Percentiles rank a stretch among this genome's conserved stretches.
Conservation (phyloP, 2,797 vertebrate genomes). For the Myoxocephalus aenaeus region DNA sequence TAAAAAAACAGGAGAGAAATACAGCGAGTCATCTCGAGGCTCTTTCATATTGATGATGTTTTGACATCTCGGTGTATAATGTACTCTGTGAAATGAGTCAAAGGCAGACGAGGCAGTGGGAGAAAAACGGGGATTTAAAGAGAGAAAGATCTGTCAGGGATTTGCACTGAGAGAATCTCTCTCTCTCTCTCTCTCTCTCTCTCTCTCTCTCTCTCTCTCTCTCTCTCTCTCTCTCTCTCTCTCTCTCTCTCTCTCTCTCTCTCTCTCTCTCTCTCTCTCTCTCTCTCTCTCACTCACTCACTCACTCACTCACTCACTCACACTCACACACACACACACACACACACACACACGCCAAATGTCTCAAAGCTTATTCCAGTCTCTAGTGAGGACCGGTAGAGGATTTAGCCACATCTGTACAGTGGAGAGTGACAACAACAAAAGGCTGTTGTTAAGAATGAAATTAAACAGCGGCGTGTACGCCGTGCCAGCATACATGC, state of each 20-base stretch:
- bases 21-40: slow-evolving; percentile 45
- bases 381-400: slow-evolving; percentile 36
- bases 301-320: background rate
- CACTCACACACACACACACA: no score
- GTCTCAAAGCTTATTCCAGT: slow-evolving; percentile 50
- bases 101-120: slow-evolving; percentile 36
- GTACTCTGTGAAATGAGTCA: slow-evolving; percentile 48
- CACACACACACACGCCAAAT: no score
- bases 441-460: slow-evolving; percentile 43
- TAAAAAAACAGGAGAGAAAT: slow-evolving; percentile 40
- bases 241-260: background rate
- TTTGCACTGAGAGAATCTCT: slow-evolving; percentile 57
- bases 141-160: slow-evolving; percentile 61
- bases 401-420: slow-evolving; percentile 63
- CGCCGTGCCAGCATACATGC: slow-evolving; percentile 2
- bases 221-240: background rate
- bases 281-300: slow-evolving; percentile 13
- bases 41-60: slow-evolving; percentile 68
- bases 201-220: no score
- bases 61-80: slow-evolving; percentile 61
- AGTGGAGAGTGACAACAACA: slow-evolving; percentile 52
- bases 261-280: slow-evolving; percentile 16
- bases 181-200: background rate
- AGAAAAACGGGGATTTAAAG: slow-evolving; percentile 30
- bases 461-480: slow-evolving; percentile 40